Percentiles rank a stretch among this genome's conserved stretches.
Evolutionary conservation across 2,888 invertebrate species (phyloP).

Genomic region (Apamea epomidion): DNA sequence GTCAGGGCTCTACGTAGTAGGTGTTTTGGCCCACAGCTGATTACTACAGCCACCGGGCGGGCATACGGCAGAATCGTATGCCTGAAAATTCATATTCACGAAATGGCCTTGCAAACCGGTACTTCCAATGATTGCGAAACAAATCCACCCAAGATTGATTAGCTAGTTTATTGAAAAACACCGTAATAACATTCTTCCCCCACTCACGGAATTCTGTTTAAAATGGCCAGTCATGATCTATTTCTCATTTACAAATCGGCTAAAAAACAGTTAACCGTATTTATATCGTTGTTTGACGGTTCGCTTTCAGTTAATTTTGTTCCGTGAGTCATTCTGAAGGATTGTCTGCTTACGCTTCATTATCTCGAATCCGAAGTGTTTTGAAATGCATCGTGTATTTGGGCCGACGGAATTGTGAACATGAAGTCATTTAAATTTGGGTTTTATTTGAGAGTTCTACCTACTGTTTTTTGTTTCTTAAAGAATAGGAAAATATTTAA

Average conservation of each 20-base stretch:
- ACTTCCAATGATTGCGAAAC: neutral
- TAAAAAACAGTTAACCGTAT: conserved; percentile 50
- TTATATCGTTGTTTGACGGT: conserved; percentile 34
- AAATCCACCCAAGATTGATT: conserved; percentile 19
- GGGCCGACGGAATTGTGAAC: conserved; percentile 5
- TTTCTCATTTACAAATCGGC: conserved; percentile 39
- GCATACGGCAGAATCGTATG: neutral
- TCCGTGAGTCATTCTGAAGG: conserved; percentile 54
- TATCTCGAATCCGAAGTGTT: conserved; percentile 40
- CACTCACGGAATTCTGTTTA: neutral
- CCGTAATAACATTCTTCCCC: conserved; percentile 18
- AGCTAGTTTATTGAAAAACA: conserved; percentile 2
- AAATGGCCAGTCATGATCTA: conserved; percentile 40
- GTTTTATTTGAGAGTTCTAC: conserved; percentile 2
- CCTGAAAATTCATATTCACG: neutral
- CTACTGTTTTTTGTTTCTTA: neutral
- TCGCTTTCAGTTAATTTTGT: conserved; percentile 47
- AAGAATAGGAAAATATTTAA: neutral
- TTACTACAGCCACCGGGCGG: neutral
- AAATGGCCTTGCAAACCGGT: conserved; percentile 19
- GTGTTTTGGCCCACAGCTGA: neutral
- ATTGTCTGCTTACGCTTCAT: conserved; percentile 49
- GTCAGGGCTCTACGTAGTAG: neutral
- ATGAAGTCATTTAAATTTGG: conserved; percentile 8
- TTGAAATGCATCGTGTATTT: conserved; percentile 27